Conservation (phyloP, 2,113 vertebrate species). For the Rhipidura dahli region DNA sequence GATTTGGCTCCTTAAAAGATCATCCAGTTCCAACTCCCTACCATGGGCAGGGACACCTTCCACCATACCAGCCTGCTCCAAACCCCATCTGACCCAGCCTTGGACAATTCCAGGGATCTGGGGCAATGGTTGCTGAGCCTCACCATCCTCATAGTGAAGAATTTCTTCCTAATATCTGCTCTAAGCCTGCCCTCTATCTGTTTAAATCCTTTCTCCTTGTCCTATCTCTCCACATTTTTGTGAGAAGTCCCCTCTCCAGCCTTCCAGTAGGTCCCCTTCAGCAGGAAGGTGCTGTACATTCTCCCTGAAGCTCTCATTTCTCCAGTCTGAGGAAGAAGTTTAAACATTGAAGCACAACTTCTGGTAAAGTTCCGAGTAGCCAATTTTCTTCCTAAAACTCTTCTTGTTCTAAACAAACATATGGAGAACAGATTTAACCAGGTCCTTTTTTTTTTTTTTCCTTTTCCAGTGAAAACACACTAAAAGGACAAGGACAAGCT, state of each 20-base stretch:
- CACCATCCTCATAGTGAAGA: background rate
- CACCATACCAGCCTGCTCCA: background rate
- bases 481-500: background rate
- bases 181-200: background rate
- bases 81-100: background rate
- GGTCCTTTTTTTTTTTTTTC: background rate
- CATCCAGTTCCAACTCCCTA: background rate
- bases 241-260: background rate
- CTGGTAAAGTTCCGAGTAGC: background rate
- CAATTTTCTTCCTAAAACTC: background rate
- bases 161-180: background rate
- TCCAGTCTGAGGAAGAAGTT: background rate
- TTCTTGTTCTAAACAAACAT: background rate
- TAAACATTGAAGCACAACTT: background rate
- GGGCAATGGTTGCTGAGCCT: rapidly evolving
- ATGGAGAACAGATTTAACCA: background rate
- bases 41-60: background rate
- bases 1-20: background rate
- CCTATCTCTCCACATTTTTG: background rate
- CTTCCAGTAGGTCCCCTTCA: background rate
- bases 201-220: background rate
- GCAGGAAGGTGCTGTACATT: background rate
- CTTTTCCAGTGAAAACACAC: background rate
- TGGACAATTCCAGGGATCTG: background rate
- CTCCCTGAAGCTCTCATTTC: background rate